A percentile compares a stretch with the other conserved stretches of the same genome.
phyloP scores from a whole-genome alignment of 2,113 vertebrate genomes.

The Sus scrofa region DNA sequence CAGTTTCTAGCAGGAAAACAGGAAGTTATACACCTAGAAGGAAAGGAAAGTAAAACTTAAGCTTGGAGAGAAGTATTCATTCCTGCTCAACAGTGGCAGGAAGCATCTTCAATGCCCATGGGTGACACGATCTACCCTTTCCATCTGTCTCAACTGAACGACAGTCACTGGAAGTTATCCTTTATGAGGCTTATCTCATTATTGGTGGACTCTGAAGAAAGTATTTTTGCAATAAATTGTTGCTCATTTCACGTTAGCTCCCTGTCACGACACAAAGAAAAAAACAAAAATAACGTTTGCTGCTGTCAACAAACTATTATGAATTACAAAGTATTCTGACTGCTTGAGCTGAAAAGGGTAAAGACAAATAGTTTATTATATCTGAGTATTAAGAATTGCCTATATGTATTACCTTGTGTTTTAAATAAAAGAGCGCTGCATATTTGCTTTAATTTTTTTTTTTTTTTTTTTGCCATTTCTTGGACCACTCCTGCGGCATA shows the following conservation, averaged over 20 bases:
- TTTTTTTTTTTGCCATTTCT: no score
- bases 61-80: neutral
- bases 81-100: neutral
- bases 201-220: constrained; percentile 4
- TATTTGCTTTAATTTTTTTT: neutral
- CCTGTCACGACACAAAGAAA: neutral
- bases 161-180: neutral
- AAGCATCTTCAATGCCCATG: no score
- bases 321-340: neutral
- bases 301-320: neutral
- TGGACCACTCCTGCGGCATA: no score
- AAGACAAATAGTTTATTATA: neutral
- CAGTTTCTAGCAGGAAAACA: neutral
- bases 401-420: neutral
- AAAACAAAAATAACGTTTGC: neutral
- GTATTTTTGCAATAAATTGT: neutral
- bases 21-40: neutral
- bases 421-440: neutral
- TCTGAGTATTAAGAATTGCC: neutral
- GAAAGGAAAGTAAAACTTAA: neutral
- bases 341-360: neutral
- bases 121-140: neutral
- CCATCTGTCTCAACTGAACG: neutral
- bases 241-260: neutral
- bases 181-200: neutral